phyloP scores from a whole-genome alignment of 2,113 vertebrate species.

The Oncorhynchus kisutch region DNA sequence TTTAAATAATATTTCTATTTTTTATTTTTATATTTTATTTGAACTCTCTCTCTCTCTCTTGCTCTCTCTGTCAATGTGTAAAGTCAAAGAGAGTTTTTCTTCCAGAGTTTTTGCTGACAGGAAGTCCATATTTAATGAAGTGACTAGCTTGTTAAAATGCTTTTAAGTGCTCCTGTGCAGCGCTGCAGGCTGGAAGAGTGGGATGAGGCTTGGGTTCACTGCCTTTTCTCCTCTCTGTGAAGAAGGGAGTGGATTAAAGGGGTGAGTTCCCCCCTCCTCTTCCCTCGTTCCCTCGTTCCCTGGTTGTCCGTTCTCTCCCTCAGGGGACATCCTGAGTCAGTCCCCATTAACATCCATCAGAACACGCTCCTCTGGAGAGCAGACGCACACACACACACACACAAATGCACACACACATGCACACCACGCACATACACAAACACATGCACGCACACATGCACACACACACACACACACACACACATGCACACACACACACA shows the following conservation, averaged over 20 bases:
- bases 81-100: slow-evolving; percentile 62
- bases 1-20: too few species aligned
- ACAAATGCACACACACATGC: too few species aligned
- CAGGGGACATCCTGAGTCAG: slow-evolving; percentile 76
- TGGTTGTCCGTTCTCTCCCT: slow-evolving; percentile 58
- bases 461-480: slow-evolving; percentile 23
- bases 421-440: too few species aligned
- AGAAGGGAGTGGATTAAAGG: slow-evolving; percentile 67
- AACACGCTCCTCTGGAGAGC: slow-evolving; percentile 69
- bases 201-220: slow-evolving; percentile 67
- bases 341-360: slow-evolving; percentile 78
- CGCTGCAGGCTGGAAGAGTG: slow-evolving; percentile 54
- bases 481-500: slow-evolving; percentile 6
- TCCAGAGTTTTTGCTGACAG: slow-evolving; percentile 57
- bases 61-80: slow-evolving; percentile 53
- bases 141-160: slow-evolving; percentile 76
- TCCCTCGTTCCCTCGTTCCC: slow-evolving; percentile 29
- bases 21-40: too few species aligned
- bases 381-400: slow-evolving; percentile 8
- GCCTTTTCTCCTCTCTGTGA: slow-evolving; percentile 57
- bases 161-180: slow-evolving; percentile 76
- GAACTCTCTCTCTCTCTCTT: slow-evolving; percentile 52
- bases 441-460: too few species aligned
- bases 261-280: slow-evolving; percentile 43
- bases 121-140: slow-evolving; percentile 82